Percentiles rank a stretch among this genome's conserved stretches.
Conservation (phyloP, 2,113 vertebrate species). For the Barnardius zonarius region DNA sequence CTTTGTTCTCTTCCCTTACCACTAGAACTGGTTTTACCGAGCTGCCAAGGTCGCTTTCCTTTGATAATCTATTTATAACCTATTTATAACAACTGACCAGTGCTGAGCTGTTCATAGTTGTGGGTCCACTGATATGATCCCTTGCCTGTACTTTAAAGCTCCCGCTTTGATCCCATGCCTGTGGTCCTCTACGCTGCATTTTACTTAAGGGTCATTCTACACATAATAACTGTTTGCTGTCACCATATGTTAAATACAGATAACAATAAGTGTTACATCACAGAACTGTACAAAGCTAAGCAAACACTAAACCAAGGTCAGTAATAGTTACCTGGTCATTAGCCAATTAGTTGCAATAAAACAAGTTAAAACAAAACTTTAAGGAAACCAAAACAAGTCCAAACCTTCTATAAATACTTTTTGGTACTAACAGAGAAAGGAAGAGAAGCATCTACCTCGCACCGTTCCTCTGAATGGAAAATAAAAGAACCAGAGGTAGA, state of each 20-base stretch:
- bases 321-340: not conserved
- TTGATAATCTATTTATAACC: not conserved
- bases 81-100: not conserved
- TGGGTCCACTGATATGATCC: not conserved
- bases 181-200: not conserved
- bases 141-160: not conserved
- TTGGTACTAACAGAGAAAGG: not conserved
- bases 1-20: not conserved
- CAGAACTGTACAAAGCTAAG: not conserved
- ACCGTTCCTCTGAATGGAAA: not conserved
- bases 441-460: not conserved
- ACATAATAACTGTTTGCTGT: not conserved
- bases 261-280: not conserved
- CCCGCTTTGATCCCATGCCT: not conserved
- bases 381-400: not conserved
- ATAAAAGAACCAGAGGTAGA: not conserved
- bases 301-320: not conserved
- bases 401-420: not conserved
- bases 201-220: not conserved
- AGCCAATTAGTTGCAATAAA: not conserved
- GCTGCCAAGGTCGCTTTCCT: not conserved
- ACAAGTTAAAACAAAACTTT: not conserved
- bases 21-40: not conserved
- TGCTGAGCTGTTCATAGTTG: not conserved
- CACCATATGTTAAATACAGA: not conserved